Evolutionary conservation across 2,797 vertebrate genomes (phyloP).

Genomic region (Lycodopsis pacificus): DNA sequence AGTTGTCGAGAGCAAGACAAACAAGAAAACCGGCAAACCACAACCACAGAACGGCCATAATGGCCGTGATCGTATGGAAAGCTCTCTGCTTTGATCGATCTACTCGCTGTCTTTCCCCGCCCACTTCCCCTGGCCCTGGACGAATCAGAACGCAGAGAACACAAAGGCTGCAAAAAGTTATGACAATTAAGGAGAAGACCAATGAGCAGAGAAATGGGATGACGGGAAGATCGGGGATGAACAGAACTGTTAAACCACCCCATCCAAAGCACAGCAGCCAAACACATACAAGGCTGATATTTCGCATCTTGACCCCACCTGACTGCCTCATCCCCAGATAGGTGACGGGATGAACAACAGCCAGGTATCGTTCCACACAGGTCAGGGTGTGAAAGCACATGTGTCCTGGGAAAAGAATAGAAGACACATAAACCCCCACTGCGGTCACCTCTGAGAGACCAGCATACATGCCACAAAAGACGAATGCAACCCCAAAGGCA

Average conservation of each 20-base stretch:
- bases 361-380: constrained; percentile 51
- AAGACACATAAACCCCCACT: rapidly evolving
- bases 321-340: constrained; percentile 29
- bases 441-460: rapidly evolving
- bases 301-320: constrained; percentile 20
- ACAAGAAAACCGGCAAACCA: rapidly evolving
- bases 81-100: neutral
- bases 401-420: rapidly evolving
- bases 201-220: rapidly evolving
- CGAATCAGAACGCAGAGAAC: constrained; percentile 6
- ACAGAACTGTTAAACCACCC: rapidly evolving
- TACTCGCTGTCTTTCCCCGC: neutral
- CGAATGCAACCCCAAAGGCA: rapidly evolving
- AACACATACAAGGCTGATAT: neutral
- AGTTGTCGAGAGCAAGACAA: rapidly evolving
- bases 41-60: neutral
- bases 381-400: neutral
- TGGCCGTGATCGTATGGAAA: neutral
- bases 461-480: rapidly evolving
- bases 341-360: constrained; percentile 50
- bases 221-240: rapidly evolving
- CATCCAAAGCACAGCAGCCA: constrained; percentile 17
- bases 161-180: constrained; percentile 11
- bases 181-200: neutral
- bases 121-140: neutral